phyloP scores from a whole-genome alignment of 2,888 invertebrate species.

The Diaphora mendica region DNA sequence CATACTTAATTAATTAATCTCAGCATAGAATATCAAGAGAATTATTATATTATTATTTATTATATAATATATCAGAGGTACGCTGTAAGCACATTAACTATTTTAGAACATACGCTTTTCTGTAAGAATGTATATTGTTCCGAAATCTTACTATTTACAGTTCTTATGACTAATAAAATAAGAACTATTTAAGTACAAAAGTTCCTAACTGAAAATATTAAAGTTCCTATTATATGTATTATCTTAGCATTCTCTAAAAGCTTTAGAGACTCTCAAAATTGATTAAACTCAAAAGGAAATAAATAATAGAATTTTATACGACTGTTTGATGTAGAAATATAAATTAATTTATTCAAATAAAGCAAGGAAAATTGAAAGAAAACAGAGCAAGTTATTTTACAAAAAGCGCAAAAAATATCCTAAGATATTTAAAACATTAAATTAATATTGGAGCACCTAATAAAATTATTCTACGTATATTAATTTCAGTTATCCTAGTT shows the following conservation, averaged over 20 bases:
- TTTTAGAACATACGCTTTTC: slow-evolving; percentile 85
- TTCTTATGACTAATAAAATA: slow-evolving; percentile 44
- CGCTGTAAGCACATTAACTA: slow-evolving; percentile 76
- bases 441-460: not conserved
- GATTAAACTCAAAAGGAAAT: not conserved
- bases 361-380: slow-evolving; percentile 6
- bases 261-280: not conserved
- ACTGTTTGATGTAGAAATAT: not conserved
- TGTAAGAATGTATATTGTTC: slow-evolving; percentile 61
- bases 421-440: not conserved
- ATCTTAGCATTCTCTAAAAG: not conserved
- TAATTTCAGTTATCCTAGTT: slow-evolving; percentile 25
- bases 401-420: slow-evolving; percentile 12
- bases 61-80: slow-evolving; percentile 50
- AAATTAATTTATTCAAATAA: not conserved
- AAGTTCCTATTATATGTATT: slow-evolving; percentile 12
- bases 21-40: slow-evolving; percentile 19
- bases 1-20: slow-evolving; percentile 21
- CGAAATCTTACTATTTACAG: slow-evolving; percentile 56
- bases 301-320: not conserved
- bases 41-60: slow-evolving; percentile 31
- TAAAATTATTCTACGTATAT: slow-evolving; percentile 28
- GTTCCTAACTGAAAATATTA: too few relatives aligned
- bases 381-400: slow-evolving; percentile 19
- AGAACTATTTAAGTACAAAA: slow-evolving; percentile 25